These are phyloP conservation scores for Ctenodactylus gundi DNA, from an alignment of 2,113 vertebrate genomes.

Conservation along the genomic window DNA sequence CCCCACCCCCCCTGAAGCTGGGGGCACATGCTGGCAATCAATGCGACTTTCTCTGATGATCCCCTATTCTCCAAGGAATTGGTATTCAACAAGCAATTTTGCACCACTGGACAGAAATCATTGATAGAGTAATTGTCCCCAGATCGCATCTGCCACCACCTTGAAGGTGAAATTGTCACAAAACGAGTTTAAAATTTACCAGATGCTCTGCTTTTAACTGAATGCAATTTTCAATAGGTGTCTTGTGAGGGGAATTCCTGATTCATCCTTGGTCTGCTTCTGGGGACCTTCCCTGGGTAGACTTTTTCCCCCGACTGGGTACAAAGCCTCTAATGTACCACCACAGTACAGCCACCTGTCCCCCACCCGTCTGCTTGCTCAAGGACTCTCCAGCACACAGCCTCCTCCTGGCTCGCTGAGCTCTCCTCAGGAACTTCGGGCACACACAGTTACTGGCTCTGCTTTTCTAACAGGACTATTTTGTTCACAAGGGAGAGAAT, in stretches of 20 bases:
- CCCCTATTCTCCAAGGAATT: background rate
- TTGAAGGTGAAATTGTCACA: conserved; percentile 10
- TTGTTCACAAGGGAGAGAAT: background rate
- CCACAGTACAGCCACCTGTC: background rate
- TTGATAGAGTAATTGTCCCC: background rate
- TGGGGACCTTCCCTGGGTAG: background rate
- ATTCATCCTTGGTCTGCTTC: background rate
- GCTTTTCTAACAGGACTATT: background rate
- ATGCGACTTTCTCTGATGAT: background rate
- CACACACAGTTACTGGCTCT: background rate
- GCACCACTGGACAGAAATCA: background rate
- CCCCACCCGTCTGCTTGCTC: too few relatives aligned
- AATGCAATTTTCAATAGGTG: background rate
- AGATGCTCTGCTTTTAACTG: background rate
- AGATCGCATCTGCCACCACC: background rate
- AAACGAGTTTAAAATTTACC: background rate
- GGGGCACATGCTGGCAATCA: background rate
- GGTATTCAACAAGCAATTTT: background rate
- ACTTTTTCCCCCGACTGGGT: background rate
- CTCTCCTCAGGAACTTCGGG: background rate
- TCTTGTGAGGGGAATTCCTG: background rate
- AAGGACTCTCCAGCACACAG: background rate
- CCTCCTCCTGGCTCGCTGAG: background rate
- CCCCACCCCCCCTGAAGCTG: background rate
- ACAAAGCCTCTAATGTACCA: background rate